phyloP scores from a whole-genome alignment of 1,140 invertebrate genomes.

The Lethrus apterus region DNA sequence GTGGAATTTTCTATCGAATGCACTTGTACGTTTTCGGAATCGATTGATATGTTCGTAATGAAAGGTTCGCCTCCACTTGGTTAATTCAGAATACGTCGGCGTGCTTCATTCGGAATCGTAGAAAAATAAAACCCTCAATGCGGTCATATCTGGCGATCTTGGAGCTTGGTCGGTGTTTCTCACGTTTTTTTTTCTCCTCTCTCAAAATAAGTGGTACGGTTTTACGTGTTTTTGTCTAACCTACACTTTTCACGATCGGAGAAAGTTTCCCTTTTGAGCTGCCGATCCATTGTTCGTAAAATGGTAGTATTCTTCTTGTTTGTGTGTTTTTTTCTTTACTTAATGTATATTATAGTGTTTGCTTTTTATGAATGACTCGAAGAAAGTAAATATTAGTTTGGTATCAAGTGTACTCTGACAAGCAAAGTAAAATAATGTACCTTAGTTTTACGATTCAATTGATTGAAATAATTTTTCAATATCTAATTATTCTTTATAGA shows the following conservation, averaged over 20 bases:
- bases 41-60: too few relatives aligned
- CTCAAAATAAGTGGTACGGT: conserved; percentile 7
- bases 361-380: background rate
- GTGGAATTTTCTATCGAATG: background rate
- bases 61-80: conserved; percentile 9
- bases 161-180: conserved; percentile 8
- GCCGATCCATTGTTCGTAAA: conserved; percentile 12
- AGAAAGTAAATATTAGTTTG: background rate
- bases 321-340: background rate
- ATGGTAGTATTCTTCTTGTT: conserved; percentile 4
- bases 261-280: conserved; percentile 18
- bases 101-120: conserved; percentile 5
- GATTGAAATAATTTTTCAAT: too few relatives aligned
- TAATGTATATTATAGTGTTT: background rate
- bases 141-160: conserved; percentile 15
- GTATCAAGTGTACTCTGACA: background rate
- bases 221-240: conserved; percentile 11
- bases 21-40: too few relatives aligned
- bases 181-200: conserved; percentile 13
- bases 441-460: background rate
- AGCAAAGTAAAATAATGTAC: background rate
- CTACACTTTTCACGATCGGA: conserved; percentile 2
- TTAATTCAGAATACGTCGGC: conserved; percentile 12
- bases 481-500: too few relatives aligned
- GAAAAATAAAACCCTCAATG: conserved; percentile 14